Base-by-base conservation (phyloP, 2,888 invertebrate species). In the Volucella zonaria region DNA sequence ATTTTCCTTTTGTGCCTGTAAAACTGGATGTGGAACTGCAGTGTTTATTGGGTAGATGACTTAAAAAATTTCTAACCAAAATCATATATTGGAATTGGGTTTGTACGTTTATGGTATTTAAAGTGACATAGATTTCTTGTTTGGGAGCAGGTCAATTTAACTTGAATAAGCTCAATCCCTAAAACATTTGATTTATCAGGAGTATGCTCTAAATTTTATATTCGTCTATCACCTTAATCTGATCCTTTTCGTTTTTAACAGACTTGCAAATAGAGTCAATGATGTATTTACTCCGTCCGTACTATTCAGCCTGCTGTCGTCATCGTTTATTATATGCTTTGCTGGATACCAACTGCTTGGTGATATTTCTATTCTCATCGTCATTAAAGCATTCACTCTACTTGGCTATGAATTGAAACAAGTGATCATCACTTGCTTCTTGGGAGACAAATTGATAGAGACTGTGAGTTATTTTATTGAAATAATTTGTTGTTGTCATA, bases 351-450 rank as follows among this genome's bases (percentile, higher is more conserved):
- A 87, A 15, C 31, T 88, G n/a, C 71, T 87, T 43, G 87, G 73
- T 1, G 86, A 87, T 38, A 42, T 87, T 0, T 51, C 87, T 3
- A 1, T 82, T 1, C 1, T 86, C 8, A 23, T 9, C 0, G 8
- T 86, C 4, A 1, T 80, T 0, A 87, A 78, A 49, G 12, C 76
- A 1, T 11, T 87, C 0, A 8, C 78, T 8, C 6, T 88, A 12
- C 67, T 88, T 1, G 1, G 52, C 10, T 88, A 87, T 18, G 87
- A 88, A 66, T 58, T 87, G 56, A 88, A 88, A 14, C 87, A 88
- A 52, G 87, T 87, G 9, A 47, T 82, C 12, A 87, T 88, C 8
- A 87, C 77, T 6, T 88, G 88, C 14, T 82, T 82, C 43, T 79
- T 87, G 67, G 85, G 87, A n/a, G 79, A 88, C 23, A 83, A 74